These are phyloP conservation scores for Camptogramma bilineatum DNA, from an alignment of 2,888 invertebrate genomes.

Conservation along the genomic window DNA sequence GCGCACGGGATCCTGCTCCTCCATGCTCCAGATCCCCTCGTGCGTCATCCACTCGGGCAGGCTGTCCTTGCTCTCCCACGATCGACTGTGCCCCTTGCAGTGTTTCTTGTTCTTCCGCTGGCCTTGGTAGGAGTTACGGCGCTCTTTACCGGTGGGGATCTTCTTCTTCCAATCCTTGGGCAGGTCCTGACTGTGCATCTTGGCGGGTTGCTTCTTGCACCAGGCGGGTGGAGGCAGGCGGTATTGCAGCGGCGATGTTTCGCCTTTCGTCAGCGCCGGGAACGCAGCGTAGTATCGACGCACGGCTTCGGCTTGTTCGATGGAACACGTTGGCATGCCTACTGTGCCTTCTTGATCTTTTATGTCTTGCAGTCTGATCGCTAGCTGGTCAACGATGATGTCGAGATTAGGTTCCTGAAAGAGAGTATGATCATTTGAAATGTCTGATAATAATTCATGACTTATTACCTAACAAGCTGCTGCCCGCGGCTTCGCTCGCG, in stretches of 20 bases:
- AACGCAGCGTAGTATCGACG: slow-evolving; percentile 92
- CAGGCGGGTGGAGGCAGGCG: slow-evolving; percentile 79
- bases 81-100: slow-evolving; percentile 72
- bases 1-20: slow-evolving; percentile 77
- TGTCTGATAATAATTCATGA: background rate
- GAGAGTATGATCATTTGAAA: slow-evolving; percentile 10
- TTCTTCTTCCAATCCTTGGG: slow-evolving; percentile 76
- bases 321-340: slow-evolving; percentile 83
- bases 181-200: slow-evolving; percentile 73
- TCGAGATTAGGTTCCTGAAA: slow-evolving; percentile 92
- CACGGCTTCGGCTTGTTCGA: slow-evolving; percentile 87
- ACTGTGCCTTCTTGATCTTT: slow-evolving; percentile 77
- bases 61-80: slow-evolving; percentile 72
- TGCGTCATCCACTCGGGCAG: slow-evolving; percentile 85
- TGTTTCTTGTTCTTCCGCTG: slow-evolving; percentile 34
- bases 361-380: slow-evolving; percentile 90
- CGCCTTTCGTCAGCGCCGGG: slow-evolving; percentile 87
- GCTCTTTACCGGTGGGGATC: slow-evolving; percentile 69
- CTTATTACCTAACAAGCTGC: too few relatives aligned
- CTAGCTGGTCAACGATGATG: slow-evolving; percentile 93
- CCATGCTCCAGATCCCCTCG: slow-evolving; percentile 82
- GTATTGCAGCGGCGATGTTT: slow-evolving; percentile 75
- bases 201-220: slow-evolving; percentile 69
- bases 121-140: slow-evolving; percentile 31
- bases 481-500: too few relatives aligned